These are phyloP conservation scores for Ceratothoa steindachneri DNA, from an alignment of 2,888 invertebrate genomes.

Conservation along the genomic window DNA sequence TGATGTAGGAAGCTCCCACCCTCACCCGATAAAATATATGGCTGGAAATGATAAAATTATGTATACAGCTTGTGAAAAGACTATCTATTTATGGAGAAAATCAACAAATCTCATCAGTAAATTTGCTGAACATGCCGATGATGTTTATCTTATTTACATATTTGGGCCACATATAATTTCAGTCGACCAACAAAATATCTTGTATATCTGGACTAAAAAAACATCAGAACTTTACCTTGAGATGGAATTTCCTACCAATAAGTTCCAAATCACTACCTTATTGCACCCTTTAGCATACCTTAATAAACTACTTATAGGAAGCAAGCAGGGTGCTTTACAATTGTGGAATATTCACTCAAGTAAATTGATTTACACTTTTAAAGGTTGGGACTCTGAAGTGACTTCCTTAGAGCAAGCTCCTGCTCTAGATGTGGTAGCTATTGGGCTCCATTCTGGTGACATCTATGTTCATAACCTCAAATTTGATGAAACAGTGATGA, in stretches of 20 bases:
- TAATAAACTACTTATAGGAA: conserved; percentile 68
- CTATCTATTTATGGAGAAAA: conserved; percentile 76
- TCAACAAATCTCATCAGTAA: conserved; percentile 78
- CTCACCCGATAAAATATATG: conserved; percentile 73
- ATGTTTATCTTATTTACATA: conserved; percentile 73
- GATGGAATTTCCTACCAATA: conserved; percentile 56
- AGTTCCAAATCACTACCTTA: conserved; percentile 76
- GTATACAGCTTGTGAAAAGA: conserved; percentile 69
- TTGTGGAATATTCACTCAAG: conserved; percentile 82
- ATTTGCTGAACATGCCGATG: conserved; percentile 67
- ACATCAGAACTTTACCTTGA: conserved; percentile 58
- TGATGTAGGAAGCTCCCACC: conserved; percentile 76
- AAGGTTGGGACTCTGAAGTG: conserved; percentile 64
- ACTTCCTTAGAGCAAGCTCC: conserved; percentile 75
- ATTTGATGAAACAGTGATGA: conserved; percentile 74
- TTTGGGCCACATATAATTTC: conserved; percentile 83
- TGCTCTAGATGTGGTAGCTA: conserved; percentile 83
- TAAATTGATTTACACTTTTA: conserved; percentile 59
- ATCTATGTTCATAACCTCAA: conserved; percentile 84
- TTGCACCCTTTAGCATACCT: conserved; percentile 90
- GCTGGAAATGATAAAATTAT: conserved; percentile 70
- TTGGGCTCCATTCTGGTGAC: conserved; percentile 76
- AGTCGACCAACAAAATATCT: conserved; percentile 69
- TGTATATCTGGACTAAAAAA: conserved; percentile 82
- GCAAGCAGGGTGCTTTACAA: conserved; percentile 53